A percentile compares a stretch with the other conserved stretches of the same genome.
Evolutionary conservation across 2,888 invertebrate genomes (phyloP).

Genomic region (Lacanobia oleracea): DNA sequence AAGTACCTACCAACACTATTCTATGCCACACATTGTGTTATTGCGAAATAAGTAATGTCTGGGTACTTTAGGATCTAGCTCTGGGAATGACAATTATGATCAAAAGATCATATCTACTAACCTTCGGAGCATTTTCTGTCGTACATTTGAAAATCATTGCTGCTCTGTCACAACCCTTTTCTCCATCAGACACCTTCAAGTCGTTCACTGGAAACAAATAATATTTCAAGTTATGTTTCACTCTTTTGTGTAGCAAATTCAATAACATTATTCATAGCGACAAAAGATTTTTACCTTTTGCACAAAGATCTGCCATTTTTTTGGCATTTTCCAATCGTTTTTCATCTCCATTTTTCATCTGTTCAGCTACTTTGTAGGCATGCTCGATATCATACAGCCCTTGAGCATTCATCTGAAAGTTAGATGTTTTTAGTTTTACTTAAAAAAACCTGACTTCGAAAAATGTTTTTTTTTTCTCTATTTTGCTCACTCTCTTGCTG

Average conservation of each 20-base stretch:
- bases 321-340: constrained; percentile 78
- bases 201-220: constrained; percentile 79
- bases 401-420: constrained; percentile 75
- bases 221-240: neutral
- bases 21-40: too few relatives aligned
- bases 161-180: constrained; percentile 85
- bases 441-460: too few relatives aligned
- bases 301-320: constrained; percentile 81
- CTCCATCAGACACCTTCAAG: constrained; percentile 78
- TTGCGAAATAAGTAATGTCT: too few relatives aligned
- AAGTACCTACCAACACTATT: too few relatives aligned
- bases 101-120: constrained; percentile 51
- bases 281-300: constrained; percentile 73
- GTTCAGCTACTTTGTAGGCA: constrained; percentile 79
- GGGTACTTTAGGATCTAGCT: too few relatives aligned
- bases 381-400: constrained; percentile 78
- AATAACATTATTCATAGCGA: neutral
- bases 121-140: constrained; percentile 81
- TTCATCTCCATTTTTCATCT: constrained; percentile 79
- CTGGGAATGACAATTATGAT: too few relatives aligned
- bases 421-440: too few relatives aligned
- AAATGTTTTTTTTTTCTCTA: too few relatives aligned
- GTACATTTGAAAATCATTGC: constrained; percentile 82
- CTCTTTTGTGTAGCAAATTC: neutral
- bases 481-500: too few relatives aligned